These are phyloP conservation scores for Lasioglossum figueresi DNA, from an alignment of 2,888 invertebrate species.

Conservation along the genomic window DNA sequence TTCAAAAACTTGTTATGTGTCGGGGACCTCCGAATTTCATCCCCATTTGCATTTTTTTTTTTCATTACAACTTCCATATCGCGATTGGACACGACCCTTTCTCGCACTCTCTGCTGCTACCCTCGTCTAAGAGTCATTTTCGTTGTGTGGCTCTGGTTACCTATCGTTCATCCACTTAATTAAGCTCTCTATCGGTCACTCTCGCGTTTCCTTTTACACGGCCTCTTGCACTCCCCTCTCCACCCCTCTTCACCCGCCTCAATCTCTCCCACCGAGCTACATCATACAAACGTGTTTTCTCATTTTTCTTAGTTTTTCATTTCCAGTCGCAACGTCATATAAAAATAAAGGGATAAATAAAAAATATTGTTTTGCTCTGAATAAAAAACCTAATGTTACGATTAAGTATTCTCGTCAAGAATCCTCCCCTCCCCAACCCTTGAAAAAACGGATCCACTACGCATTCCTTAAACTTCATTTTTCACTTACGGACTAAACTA, in stretches of 20 bases:
- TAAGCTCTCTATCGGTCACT: constrained; percentile 14
- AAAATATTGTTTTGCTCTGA: constrained; percentile 79
- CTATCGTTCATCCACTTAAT: constrained; percentile 30
- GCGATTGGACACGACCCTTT: constrained; percentile 29
- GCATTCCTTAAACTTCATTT: not conserved
- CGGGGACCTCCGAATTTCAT: constrained; percentile 53
- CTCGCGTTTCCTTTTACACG: not conserved
- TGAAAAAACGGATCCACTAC: constrained; percentile 20
- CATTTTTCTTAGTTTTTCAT: not conserved
- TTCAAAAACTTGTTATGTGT: constrained; percentile 59
- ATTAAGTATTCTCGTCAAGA: constrained; percentile 52
- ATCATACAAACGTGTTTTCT: constrained; percentile 43
- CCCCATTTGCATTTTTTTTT: constrained; percentile 22
- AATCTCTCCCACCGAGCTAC: not conserved
- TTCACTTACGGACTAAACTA: not conserved
- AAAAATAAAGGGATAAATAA: constrained; percentile 82
- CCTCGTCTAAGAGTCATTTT: constrained; percentile 15
- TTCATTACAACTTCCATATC: constrained; percentile 16
- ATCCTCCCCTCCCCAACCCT: constrained; percentile 12
- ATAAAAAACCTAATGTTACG: constrained; percentile 74
- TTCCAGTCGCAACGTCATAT: constrained; percentile 69
- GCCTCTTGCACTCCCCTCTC: not conserved
- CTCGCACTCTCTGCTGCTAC: constrained; percentile 5
- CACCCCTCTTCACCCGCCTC: too few relatives aligned
- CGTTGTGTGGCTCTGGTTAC: constrained; percentile 44